Evolutionary conservation across 2,888 invertebrate species (phyloP).

Genomic region (Caenorhabditis angaria): DNA sequence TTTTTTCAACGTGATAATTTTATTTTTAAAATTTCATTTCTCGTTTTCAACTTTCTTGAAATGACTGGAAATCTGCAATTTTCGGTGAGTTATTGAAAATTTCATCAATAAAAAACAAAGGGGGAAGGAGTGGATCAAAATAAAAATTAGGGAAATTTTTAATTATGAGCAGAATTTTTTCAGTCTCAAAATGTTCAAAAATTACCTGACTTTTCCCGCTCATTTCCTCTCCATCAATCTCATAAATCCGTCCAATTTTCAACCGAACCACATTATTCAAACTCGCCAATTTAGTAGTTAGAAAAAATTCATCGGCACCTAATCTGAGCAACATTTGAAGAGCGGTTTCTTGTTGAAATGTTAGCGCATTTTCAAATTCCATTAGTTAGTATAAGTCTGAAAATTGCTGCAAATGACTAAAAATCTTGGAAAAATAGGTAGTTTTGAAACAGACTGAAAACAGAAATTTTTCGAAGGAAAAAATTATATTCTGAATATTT

Average conservation of each 20-base stretch:
- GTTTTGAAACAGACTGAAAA: background rate
- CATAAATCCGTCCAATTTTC: slow-evolving; percentile 33
- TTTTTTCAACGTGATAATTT: no score
- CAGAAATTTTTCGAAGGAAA: background rate
- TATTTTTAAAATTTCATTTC: no score
- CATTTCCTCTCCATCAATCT: slow-evolving; percentile 42
- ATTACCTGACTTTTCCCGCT: slow-evolving; percentile 54
- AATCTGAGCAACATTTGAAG: slow-evolving; percentile 40
- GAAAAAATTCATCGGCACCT: slow-evolving; percentile 14
- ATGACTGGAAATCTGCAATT: no score
- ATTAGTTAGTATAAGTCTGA: background rate
- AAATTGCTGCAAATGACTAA: no score
- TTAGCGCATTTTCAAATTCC: background rate
- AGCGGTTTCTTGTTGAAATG: slow-evolving; percentile 34
- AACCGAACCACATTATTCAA: slow-evolving; percentile 26
- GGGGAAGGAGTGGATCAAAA: no score
- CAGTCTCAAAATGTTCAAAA: no score
- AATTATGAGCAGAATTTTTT: no score
- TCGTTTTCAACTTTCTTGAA: no score
- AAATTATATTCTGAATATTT: background rate
- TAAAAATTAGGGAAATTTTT: no score
- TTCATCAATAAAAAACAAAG: no score
- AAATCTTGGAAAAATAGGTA: slow-evolving; percentile 9
- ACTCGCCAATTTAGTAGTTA: slow-evolving; percentile 8
- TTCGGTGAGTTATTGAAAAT: no score